Evolutionary conservation across 1,140 invertebrate species (phyloP), one percentile per base, ranked within the genome.

Genomic region (Drosophila rufa): DNA sequence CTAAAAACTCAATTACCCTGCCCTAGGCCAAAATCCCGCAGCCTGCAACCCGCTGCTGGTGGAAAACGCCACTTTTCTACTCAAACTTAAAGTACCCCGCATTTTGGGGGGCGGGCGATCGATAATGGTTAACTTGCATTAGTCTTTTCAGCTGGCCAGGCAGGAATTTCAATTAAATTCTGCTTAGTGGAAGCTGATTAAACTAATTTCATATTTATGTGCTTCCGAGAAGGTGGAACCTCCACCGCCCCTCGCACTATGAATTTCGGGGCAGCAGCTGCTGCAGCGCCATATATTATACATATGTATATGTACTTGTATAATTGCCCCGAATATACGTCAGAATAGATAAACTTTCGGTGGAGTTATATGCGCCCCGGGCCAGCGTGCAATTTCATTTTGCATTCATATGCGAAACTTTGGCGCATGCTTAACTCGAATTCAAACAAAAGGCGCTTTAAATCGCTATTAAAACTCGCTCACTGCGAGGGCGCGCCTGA

Each of bases 1-100:
- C 80, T 87, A 83, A 87, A 87, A 87, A 87, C 83, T 87, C 83
- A 87, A 87, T 87, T 87, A 87, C 65, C 83, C 82, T 65, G 74
- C 75, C 65, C 74, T 15, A n/a, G 69, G 71, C 65, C 71, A 53
- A 62, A 77, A 66, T 69, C 61, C 50, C 50, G 62, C 47, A 45
- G 36, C 46, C 36, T 27, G 43, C 22, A 17, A n/a, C 60, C 46
- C 14, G 3, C 17, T 47, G 12, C 5, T 6, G 27, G 27, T 17
- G 50, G 50, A 53, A 55, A 22, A 9, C 3, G 33, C 22, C 66
- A 30, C 36, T 12, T 30, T 36, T n/a, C 33, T 22, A 9, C 22
- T 5, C 19, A 11, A n/a, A 42, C 17, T 68, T 50, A 43, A 33
- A 50, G 46, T 46, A 40, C 33, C 15, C n/a, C 15, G 19, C 14